Percentiles rank a stretch among this genome's conserved stretches.
phyloP scores from a whole-genome alignment of 1,140 invertebrate genomes.

The Myzus persicae region DNA sequence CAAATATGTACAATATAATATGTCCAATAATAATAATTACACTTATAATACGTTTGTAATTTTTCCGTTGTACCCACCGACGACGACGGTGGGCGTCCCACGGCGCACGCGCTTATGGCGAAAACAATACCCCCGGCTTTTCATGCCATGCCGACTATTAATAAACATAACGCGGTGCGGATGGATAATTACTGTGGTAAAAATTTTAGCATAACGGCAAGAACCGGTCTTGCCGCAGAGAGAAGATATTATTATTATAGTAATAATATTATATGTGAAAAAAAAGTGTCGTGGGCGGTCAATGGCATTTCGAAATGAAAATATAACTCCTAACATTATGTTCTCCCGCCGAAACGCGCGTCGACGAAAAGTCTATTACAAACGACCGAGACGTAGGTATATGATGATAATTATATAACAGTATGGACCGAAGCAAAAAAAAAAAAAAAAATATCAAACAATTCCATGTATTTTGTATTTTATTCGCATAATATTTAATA shows the following conservation, averaged over 20 bases:
- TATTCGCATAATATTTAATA: neutral
- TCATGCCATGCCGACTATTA: constrained; percentile 46
- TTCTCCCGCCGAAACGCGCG: neutral
- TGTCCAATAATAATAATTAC: neutral
- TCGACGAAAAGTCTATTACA: constrained; percentile 3
- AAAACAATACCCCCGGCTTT: constrained; percentile 56
- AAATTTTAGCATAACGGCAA: constrained; percentile 52
- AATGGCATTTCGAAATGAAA: constrained; percentile 42
- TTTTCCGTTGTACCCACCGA: constrained; percentile 16
- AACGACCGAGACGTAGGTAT: neutral
- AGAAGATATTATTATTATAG: neutral
- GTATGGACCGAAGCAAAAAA: neutral
- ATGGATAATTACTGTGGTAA: constrained; percentile 55
- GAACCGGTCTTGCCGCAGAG: constrained; percentile 37
- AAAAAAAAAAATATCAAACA: neutral
- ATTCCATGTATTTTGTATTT: neutral
- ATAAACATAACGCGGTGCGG: constrained; percentile 47
- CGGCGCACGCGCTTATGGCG: constrained; percentile 35
- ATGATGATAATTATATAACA: neutral
- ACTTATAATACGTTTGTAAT: constrained; percentile 22
- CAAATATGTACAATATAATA: neutral
- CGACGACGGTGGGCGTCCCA: constrained; percentile 47
- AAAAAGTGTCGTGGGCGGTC: constrained; percentile 53
- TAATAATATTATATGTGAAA: neutral
- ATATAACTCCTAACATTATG: neutral